A percentile compares a stretch with the other conserved stretches of the same genome.
phyloP scores from a whole-genome alignment of 37 sponge, comb jelly and placozoan species.

The Chondrosia reniformis region DNA sequence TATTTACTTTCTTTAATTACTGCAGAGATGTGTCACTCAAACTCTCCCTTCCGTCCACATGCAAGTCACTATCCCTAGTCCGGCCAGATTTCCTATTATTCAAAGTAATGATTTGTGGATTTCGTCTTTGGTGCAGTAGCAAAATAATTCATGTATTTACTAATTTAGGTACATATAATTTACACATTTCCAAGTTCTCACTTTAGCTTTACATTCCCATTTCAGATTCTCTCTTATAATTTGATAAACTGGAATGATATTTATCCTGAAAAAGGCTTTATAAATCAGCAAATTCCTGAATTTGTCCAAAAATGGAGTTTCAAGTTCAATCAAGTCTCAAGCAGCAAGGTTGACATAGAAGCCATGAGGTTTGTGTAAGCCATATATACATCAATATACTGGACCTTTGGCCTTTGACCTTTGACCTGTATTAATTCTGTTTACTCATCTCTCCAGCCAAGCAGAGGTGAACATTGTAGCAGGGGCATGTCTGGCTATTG shows the following conservation, averaged over 20 bases:
- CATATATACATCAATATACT: too few species aligned
- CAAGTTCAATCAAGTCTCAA: neutral
- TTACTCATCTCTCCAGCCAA: slow-evolving; percentile 31
- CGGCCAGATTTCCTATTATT: slow-evolving; percentile 83
- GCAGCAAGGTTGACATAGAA: slow-evolving; percentile 25
- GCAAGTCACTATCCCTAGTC: slow-evolving; percentile 50
- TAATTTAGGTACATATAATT: too few species aligned
- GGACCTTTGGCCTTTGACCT: neutral
- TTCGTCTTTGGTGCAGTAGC: too few species aligned
- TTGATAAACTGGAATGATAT: slow-evolving; percentile 86
- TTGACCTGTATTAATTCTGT: neutral
- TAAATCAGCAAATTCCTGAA: slow-evolving; percentile 30
- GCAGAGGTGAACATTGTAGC: slow-evolving; percentile 55
- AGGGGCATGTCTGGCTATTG: slow-evolving; percentile 80
- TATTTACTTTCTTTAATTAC: neutral
- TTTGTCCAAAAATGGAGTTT: slow-evolving; percentile 7
- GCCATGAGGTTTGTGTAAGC: slow-evolving; percentile 31
- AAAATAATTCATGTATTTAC: too few species aligned
- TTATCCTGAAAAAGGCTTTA: slow-evolving; percentile 72
- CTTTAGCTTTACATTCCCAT: too few species aligned
- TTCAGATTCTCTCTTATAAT: slow-evolving; percentile 49
- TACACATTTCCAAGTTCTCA: too few species aligned
- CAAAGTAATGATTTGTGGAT: too few species aligned
- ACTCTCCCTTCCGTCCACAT: slow-evolving; percentile 57
- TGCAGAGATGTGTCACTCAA: slow-evolving; percentile 41